phyloP scores from a whole-genome alignment of 2,888 invertebrate species.

The Pseudococcus viburni region DNA sequence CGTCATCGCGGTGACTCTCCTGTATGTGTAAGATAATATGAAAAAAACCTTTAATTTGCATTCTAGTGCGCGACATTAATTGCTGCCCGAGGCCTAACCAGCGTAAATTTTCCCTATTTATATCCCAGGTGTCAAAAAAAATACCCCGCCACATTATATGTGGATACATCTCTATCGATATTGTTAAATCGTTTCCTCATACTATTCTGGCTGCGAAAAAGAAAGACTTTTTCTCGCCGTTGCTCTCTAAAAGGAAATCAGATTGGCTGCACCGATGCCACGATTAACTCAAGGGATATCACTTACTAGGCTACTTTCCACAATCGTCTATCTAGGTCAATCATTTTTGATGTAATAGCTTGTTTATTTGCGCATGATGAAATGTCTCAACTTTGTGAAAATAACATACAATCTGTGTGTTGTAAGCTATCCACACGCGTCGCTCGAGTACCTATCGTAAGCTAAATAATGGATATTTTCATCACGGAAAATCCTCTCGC shows the following conservation, averaged over 20 bases:
- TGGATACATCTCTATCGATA: not conserved
- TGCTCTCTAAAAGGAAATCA: conserved; percentile 19
- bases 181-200: conserved; percentile 27
- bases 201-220: not conserved
- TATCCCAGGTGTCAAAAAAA: conserved; percentile 34
- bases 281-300: not conserved
- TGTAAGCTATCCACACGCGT: conserved; percentile 1
- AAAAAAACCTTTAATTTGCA: conserved; percentile 28
- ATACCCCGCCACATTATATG: not conserved
- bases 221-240: not conserved
- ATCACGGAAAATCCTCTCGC: conserved; percentile 26
- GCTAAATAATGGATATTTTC: conserved; percentile 24
- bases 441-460: not conserved
- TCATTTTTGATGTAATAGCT: conserved; percentile 55
- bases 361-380: conserved; percentile 55
- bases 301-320: conserved; percentile 21
- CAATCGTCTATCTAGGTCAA: conserved; percentile 39
- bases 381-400: conserved; percentile 42
- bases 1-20: conserved; percentile 53
- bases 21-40: not conserved
- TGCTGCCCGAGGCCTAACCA: not conserved
- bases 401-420: not conserved
- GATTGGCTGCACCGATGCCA: not conserved
- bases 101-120: not conserved
- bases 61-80: conserved; percentile 53